Conservation (phyloP, 1,140 invertebrate species). For the Lordiphosa stackelbergi region DNA sequence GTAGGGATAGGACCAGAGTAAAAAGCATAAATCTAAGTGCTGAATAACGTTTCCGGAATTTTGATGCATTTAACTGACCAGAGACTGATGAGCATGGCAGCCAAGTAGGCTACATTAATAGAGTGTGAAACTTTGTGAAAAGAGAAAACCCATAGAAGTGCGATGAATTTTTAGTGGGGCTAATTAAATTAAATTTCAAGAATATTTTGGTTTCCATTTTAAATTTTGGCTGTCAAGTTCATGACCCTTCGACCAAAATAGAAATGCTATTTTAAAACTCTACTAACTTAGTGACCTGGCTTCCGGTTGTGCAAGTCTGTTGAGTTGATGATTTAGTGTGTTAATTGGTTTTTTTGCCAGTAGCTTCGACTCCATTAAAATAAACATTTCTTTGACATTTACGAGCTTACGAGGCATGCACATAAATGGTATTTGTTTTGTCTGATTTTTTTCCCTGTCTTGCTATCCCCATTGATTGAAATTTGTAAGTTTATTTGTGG, state of each 20-base stretch:
- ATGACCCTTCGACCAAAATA: constrained; percentile 2
- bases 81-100: constrained; percentile 2
- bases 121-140: constrained; percentile 40
- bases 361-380: constrained; percentile 22
- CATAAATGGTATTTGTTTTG: constrained; percentile 32
- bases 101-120: constrained; percentile 46
- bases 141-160: constrained; percentile 18
- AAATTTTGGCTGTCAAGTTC: constrained; percentile 27
- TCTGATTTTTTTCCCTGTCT: not conserved
- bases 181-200: no score
- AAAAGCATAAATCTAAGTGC: constrained; percentile 49
- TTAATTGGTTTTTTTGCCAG: constrained; percentile 37
- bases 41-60: constrained; percentile 59
- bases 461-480: constrained; percentile 38
- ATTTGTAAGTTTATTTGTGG: constrained; percentile 30
- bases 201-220: no score
- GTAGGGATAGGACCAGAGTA: constrained; percentile 9
- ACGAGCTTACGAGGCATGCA: constrained; percentile 19
- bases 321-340: constrained; percentile 38
- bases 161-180: no score
- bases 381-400: constrained; percentile 41
- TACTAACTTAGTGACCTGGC: constrained; percentile 7
- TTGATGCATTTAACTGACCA: constrained; percentile 53
- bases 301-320: constrained; percentile 18
- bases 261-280: no score